These are phyloP conservation scores for Galleria mellonella DNA, from an alignment of 1,140 invertebrate species.

Conservation along the genomic window DNA sequence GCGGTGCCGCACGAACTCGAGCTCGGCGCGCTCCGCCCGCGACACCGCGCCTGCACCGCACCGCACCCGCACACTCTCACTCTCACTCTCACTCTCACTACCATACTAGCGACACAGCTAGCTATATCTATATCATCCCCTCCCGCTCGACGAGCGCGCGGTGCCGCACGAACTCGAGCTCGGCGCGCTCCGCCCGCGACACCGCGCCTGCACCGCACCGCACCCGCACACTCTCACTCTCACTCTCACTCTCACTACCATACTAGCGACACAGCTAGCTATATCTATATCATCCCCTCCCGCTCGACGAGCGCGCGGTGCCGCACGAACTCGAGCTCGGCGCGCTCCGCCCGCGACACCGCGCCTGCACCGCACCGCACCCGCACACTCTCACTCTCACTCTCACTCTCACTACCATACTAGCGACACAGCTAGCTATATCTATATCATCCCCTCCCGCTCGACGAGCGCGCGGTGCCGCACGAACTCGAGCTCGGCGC, in stretches of 20 bases:
- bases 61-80: no score
- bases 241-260: no score
- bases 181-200: constrained; percentile 67
- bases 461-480: constrained; percentile 86
- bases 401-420: no score
- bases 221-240: no score
- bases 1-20: constrained; percentile 87
- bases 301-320: constrained; percentile 86
- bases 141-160: constrained; percentile 85
- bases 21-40: constrained; percentile 74
- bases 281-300: constrained; percentile 85
- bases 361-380: constrained; percentile 18
- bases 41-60: constrained; percentile 25
- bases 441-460: constrained; percentile 84
- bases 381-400: no score
- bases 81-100: no score
- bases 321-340: constrained; percentile 86
- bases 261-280: no score
- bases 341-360: constrained; percentile 47
- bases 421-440: no score
- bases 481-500: constrained; percentile 86
- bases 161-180: constrained; percentile 87
- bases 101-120: no score
- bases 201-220: constrained; percentile 24
- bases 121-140: no score